Evolutionary conservation across 2,888 invertebrate species (phyloP).

Genomic region (Agapetus fuscipes): DNA sequence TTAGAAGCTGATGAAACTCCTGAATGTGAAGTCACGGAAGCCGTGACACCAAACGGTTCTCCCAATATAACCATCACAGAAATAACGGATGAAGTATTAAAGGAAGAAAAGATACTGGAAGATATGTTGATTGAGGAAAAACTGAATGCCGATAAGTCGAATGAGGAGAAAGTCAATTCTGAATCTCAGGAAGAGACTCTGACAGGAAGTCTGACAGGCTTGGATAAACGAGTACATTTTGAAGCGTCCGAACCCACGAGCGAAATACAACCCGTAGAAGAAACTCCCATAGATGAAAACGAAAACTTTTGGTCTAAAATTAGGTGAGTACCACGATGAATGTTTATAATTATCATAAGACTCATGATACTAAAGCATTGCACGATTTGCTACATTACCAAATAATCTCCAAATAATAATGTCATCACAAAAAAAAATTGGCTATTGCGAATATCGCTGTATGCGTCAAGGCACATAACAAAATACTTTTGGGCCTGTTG

Average conservation of each 20-base stretch:
- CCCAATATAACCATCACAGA: constrained; percentile 44
- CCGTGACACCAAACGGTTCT: constrained; percentile 26
- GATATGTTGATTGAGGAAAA: too few species aligned
- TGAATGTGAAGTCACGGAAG: background rate
- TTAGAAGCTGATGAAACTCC: constrained; percentile 3
- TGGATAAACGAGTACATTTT: constrained; percentile 19
- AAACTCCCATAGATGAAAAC: constrained; percentile 6
- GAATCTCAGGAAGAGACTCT: constrained; percentile 2
- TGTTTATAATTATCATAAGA: too few species aligned
- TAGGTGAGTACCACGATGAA: constrained; percentile 12
- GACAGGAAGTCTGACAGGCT: constrained; percentile 5
- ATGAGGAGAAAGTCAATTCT: constrained; percentile 5
- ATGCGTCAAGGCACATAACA: too few species aligned
- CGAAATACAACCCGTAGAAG: constrained; percentile 7
- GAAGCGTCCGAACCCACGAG: constrained; percentile 10
- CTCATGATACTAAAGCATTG: too few species aligned
- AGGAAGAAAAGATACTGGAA: too few species aligned
- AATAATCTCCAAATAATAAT: too few species aligned
- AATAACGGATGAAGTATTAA: constrained; percentile 36
- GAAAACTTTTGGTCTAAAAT: constrained; percentile 20
- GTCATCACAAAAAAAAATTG: too few species aligned
- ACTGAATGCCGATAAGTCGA: too few species aligned
- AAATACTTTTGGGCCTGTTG: too few species aligned
- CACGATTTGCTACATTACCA: too few species aligned
- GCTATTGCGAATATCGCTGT: too few species aligned